Evolutionary conservation across 2,888 invertebrate species (phyloP), one percentile per base, ranked within the genome.

Genomic region (Folsomia manolachei): DNA sequence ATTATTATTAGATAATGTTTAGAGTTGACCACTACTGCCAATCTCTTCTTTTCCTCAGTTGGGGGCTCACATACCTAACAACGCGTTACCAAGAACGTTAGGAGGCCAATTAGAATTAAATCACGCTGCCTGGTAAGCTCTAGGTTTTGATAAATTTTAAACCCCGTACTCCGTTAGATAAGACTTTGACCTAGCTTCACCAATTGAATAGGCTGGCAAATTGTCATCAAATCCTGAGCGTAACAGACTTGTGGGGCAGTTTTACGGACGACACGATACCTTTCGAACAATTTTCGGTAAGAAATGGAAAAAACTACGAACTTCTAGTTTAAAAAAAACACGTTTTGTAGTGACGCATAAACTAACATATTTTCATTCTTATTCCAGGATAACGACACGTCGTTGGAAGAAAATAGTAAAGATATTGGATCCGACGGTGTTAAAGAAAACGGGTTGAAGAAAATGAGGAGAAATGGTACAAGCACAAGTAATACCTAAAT

Each of bases 81-180:
- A 92, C 83, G 91, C 94, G 82, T 88, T 97, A 85, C 97, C 97
- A 81, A 87, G 88, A 81, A 91, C 91, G 84, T 89, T 97, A 83
- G 97, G 97, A 82, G 97, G 97, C 80, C 89, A 89, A 81, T 89
- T 93, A 84, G 89, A 90, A 82, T 88, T 93, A 82, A 92, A 95
- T 87, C 97, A 97, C 90, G 89, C 90, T 84, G 90, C 90, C 84
- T 97, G 97, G 97, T 88, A 90, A 83, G 86, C 88, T 78, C 87
- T n/a, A n/a, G n/a, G n/a, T n/a, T n/a, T n/a, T n/a, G n/a, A n/a
- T n/a, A n/a, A n/a, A n/a, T n/a, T n/a, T n/a, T n/a, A n/a, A n/a
- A n/a, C n/a, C n/a, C n/a, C n/a, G n/a, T n/a, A n/a, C n/a, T n/a
- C n/a, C n/a, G n/a, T n/a, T n/a, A n/a, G n/a, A n/a, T n/a, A n/a